A percentile compares a stretch with the other conserved stretches of the same genome.
Evolutionary conservation across 2,113 vertebrate genomes (phyloP).

Genomic region (Engystomops pustulosus): DNA sequence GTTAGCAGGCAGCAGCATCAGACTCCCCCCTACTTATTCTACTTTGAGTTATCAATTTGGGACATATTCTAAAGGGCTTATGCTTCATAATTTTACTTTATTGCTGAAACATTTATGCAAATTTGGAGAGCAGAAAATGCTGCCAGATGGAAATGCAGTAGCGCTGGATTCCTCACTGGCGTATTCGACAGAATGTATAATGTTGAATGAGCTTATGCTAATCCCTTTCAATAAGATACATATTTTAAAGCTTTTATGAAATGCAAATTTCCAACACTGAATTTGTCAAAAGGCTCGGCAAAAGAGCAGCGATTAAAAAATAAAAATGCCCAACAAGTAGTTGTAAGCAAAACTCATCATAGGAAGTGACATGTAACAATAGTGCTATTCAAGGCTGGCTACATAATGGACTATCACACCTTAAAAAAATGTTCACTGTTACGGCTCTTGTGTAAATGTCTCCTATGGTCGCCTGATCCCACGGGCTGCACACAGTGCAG

Average conservation of each 20-base stretch:
- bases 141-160: conserved; percentile 76
- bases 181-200: conserved; percentile 73
- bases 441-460: no score
- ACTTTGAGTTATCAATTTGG: conserved; percentile 71
- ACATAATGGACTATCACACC: not conserved
- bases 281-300: conserved; percentile 66
- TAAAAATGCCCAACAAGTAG: conserved; percentile 19
- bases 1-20: conserved; percentile 60
- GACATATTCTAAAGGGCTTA: conserved; percentile 74
- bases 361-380: not conserved
- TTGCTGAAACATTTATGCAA: conserved; percentile 79
- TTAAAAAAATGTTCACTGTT: not conserved
- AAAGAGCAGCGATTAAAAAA: conserved; percentile 67
- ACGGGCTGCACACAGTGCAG: no score
- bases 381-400: not conserved
- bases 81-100: conserved; percentile 76
- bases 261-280: conserved; percentile 72
- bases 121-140: conserved; percentile 71
- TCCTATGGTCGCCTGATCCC: no score
- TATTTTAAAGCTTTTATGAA: conserved; percentile 64
- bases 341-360: conserved; percentile 3
- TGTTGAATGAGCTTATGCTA: conserved; percentile 74
- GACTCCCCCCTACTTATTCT: conserved; percentile 63
- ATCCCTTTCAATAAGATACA: conserved; percentile 58
- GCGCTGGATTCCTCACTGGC: conserved; percentile 72